phyloP scores from a whole-genome alignment of 2,888 invertebrate genomes.

The Coronaproctus castanopsis region DNA sequence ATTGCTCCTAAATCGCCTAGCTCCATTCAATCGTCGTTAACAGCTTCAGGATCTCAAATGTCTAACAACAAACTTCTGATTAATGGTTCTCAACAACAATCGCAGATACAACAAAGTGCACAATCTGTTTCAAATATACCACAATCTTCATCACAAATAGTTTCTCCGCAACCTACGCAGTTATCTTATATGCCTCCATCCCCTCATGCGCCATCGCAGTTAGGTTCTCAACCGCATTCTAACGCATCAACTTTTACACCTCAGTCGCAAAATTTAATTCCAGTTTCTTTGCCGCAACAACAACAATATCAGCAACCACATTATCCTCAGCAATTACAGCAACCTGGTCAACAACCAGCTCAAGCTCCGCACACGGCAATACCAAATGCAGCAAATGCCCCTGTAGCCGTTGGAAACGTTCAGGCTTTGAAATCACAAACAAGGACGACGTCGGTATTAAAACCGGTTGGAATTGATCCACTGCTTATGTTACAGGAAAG shows the following conservation, averaged over 20 bases:
- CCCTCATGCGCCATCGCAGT: conserved; percentile 17
- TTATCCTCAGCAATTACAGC: conserved; percentile 16
- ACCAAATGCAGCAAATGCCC: conserved; percentile 27
- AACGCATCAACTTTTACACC: not conserved
- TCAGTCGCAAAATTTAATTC: not conserved
- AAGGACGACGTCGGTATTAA: conserved; percentile 70
- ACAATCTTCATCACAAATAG: not conserved
- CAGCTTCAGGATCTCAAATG: not conserved
- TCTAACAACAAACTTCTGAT: too few species aligned
- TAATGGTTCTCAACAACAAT: not conserved
- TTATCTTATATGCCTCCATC: conserved; percentile 7
- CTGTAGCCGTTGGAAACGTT: not conserved
- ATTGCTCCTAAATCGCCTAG: not conserved
- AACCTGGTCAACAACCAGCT: conserved; percentile 15
- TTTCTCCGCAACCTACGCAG: not conserved
- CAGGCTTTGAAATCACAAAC: too few species aligned
- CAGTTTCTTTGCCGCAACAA: conserved; percentile 11
- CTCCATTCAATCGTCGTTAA: not conserved
- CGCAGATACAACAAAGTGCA: too few species aligned
- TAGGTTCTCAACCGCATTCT: not conserved
- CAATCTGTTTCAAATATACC: conserved; percentile 5
- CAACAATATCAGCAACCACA: conserved; percentile 18
- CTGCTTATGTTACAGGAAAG: conserved; percentile 78
- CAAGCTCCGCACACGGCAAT: conserved; percentile 26
- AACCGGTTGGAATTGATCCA: conserved; percentile 87